Evolutionary conservation across 2,888 invertebrate species (phyloP), one percentile per base, ranked within the genome.

Genomic region (Phlogophora meticulosa): DNA sequence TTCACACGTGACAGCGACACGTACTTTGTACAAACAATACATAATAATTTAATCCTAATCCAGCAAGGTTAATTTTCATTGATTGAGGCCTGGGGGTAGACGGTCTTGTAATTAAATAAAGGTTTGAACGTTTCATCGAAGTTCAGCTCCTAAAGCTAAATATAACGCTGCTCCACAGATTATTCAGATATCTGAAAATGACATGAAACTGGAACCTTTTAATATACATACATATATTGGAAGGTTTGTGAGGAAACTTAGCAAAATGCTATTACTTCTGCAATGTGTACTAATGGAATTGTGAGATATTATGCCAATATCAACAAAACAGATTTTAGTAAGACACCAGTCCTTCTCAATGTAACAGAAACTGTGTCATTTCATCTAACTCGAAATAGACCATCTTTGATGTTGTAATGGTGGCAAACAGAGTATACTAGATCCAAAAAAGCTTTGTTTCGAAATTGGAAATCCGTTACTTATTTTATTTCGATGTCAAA

Each of bases 1-100:
- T 75, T 78, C 69, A 82, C 78, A 86, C 84, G 82, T 83, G 79
- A 83, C 79, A 60, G 28, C 38, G 43, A 65, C 59, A 67, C 49
- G 45, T 67, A 68, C 66, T 66, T 71, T 74, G 72, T 58, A 72
- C 64, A 56, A 48, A 63, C 61, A 62, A 63, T 56, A 67, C 40
- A 62, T 45, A 76, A 28, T 28, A 28, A 28, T 75, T 76, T 76
- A 78, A 77, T 78, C 78, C 70, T 81, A 78, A 82, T 80, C 80
- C 76, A 60, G 55, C 66, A 67, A 69, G 68, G 74, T 71, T 79
- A 52, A 62, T 77, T 58, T 52, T 57, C 66, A 62, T 73, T 66
- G 22, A 70, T 40, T 49, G n/a, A 57, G 20, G 60, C 34, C 51
- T 55, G 48, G 52, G 15, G 51, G 48, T 40, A 45, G 20, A 36